Evolutionary conservation across 2,113 vertebrate genomes (phyloP), one percentile per base, ranked within the genome.

Genomic region (Lutjanus erythropterus): DNA sequence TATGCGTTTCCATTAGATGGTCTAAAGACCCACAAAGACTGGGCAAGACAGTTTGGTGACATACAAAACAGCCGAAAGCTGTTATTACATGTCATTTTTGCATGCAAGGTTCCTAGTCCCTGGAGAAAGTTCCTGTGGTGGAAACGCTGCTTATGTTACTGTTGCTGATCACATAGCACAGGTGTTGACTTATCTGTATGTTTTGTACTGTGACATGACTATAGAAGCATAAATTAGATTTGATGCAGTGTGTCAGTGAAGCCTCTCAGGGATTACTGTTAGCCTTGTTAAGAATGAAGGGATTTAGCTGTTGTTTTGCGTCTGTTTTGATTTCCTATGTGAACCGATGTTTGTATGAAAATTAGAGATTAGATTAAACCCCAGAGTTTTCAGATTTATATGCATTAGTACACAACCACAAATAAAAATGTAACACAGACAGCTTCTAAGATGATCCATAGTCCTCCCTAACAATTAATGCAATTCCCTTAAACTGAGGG

Each of bases 331-430:
- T 46, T 65, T 72, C 14, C 21, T 47, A 14, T 49, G 49, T 46
- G 31, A 44, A 46, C 39, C 29, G 35, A 62, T 37, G 72, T 19
- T 65, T 59, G 10, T 46, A 37, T 31, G 16, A 33, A 62, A 69
- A 70, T 47, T 41, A 47, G 31, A 62, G 41, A 42, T 59, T 25
- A 65, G 18, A 50, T n/a, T 0, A 3, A 29, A 68, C 8, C 19
- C 5, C 9, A 31, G 15, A 9, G 1, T 50, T 21, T 35, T 25
- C 6, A 16, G 33, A 50, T 53, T 33, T 25, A 73, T 60, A 53
- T 44, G 10, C 16, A 60, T 50, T 21, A 49, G 42, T 19, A 80
- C 35, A 69, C 27, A 53, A 3, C 35, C 52, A 44, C 23, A 66
- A 64, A 44, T 21, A 49, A n/a, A 75, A 25, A 78, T 6, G 9